These are phyloP conservation scores for Garrulus glandarius DNA, from an alignment of 2,797 vertebrate species.

Conservation along the genomic window DNA sequence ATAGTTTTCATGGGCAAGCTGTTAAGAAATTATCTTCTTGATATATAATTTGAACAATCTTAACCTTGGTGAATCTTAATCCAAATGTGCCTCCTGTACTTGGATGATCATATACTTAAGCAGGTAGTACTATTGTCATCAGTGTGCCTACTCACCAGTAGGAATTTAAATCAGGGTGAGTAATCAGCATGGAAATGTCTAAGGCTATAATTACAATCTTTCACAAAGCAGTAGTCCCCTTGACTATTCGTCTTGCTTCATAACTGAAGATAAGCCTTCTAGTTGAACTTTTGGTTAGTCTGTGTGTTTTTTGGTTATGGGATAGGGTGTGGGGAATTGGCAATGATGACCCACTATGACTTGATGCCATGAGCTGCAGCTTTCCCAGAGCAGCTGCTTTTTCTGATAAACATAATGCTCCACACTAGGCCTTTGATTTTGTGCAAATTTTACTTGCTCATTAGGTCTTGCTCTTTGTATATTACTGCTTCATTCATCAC, in stretches of 20 bases:
- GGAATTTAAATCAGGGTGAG: background rate
- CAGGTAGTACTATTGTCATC: background rate
- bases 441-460: slow-evolving; percentile 2
- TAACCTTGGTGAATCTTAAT: background rate
- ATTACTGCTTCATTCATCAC: background rate
- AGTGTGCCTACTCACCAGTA: background rate
- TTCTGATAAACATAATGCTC: background rate
- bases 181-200: background rate
- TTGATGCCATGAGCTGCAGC: background rate
- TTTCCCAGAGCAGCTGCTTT: slow-evolving; percentile 31
- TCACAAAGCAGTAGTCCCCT: background rate
- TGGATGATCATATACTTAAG: background rate
- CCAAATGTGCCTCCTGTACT: background rate
- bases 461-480: slow-evolving; percentile 10
- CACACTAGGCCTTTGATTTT: background rate
- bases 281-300: background rate
- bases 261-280: background rate
- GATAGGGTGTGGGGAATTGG: background rate
- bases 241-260: background rate
- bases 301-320: background rate
- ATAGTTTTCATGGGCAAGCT: background rate
- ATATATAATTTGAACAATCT: background rate
- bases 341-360: background rate
- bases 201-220: background rate
- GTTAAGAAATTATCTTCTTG: background rate